Conservation (phyloP, 2,113 vertebrate species). For the Zootoca vivipara region DNA sequence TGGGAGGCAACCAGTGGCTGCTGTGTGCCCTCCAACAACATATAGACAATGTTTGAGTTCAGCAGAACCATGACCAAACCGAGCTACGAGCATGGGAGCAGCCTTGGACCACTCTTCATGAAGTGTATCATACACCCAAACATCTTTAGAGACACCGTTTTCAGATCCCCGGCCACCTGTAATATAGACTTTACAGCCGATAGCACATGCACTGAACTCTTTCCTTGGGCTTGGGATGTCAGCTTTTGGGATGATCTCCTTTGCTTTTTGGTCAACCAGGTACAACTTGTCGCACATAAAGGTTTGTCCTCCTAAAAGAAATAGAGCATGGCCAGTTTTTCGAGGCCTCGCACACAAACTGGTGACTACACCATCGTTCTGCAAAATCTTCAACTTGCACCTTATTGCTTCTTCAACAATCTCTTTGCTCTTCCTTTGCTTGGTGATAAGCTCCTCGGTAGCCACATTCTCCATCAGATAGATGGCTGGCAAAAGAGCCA, state of each 20-base stretch:
- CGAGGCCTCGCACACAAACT: slow-evolving; percentile 83
- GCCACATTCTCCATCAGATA: slow-evolving; percentile 87
- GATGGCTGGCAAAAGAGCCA: slow-evolving; percentile 83
- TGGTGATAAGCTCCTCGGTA: slow-evolving; percentile 84
- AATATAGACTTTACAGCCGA: slow-evolving; percentile 86
- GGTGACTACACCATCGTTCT: slow-evolving; percentile 84
- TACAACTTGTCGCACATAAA: slow-evolving; percentile 88
- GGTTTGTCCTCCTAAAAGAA: slow-evolving; percentile 84
- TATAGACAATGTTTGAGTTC: slow-evolving; percentile 85
- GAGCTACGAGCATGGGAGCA: slow-evolving; percentile 83
- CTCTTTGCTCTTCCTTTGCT: slow-evolving; percentile 84
- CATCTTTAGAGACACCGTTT: slow-evolving; percentile 83
- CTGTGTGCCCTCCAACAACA: slow-evolving; percentile 83
- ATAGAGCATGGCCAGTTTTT: slow-evolving; percentile 82
- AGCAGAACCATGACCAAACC: slow-evolving; percentile 83
- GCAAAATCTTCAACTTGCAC: slow-evolving; percentile 84
- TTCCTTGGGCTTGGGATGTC: slow-evolving; percentile 85
- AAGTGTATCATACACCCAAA: slow-evolving; percentile 86
- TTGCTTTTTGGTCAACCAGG: slow-evolving; percentile 84
- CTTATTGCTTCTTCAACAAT: slow-evolving; percentile 84
- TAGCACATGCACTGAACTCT: slow-evolving; percentile 85
- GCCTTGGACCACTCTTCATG: slow-evolving; percentile 86
- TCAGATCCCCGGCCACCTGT: slow-evolving; percentile 83
- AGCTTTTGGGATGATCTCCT: slow-evolving; percentile 85
- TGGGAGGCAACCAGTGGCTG: slow-evolving; percentile 82